phyloP scores from a whole-genome alignment of 2,797 vertebrate species.

The Labeo calbasu region DNA sequence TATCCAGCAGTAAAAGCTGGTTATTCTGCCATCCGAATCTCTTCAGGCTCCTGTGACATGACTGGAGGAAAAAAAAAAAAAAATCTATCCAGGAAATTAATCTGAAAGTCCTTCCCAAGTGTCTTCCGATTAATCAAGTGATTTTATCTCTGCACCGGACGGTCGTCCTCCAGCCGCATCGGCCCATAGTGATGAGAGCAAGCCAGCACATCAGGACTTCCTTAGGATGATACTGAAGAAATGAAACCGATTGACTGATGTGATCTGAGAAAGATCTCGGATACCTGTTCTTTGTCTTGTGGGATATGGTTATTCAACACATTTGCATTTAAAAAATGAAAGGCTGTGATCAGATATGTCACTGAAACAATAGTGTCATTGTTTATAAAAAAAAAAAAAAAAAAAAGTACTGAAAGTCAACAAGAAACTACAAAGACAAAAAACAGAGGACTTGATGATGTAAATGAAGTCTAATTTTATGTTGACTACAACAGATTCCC shows the following conservation, averaged over 20 bases:
- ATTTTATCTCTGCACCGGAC: slow-evolving; percentile 48
- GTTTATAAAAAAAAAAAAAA: not conserved
- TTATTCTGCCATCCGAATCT: not conserved
- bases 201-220: slow-evolving; percentile 13
- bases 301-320: not conserved
- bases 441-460: not conserved
- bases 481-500: not conserved
- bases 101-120: slow-evolving; percentile 33
- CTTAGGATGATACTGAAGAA: slow-evolving; percentile 55
- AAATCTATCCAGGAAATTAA: slow-evolving; percentile 30
- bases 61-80: not conserved
- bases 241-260: slow-evolving; percentile 52
- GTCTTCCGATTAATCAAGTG: slow-evolving; percentile 46
- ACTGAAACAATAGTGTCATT: not conserved
- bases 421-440: not conserved
- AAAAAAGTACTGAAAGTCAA: not conserved
- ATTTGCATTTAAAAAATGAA: not conserved
- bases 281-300: slow-evolving; percentile 31
- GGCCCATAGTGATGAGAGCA: slow-evolving; percentile 23
- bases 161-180: slow-evolving; percentile 53
- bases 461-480: not conserved
- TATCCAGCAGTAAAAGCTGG: not conserved
- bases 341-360: not conserved
- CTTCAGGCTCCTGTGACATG: slow-evolving; percentile 1
- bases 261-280: slow-evolving; percentile 22